Conservation (phyloP, 2,113 vertebrate genomes). For the Cinclus cinclus region DNA sequence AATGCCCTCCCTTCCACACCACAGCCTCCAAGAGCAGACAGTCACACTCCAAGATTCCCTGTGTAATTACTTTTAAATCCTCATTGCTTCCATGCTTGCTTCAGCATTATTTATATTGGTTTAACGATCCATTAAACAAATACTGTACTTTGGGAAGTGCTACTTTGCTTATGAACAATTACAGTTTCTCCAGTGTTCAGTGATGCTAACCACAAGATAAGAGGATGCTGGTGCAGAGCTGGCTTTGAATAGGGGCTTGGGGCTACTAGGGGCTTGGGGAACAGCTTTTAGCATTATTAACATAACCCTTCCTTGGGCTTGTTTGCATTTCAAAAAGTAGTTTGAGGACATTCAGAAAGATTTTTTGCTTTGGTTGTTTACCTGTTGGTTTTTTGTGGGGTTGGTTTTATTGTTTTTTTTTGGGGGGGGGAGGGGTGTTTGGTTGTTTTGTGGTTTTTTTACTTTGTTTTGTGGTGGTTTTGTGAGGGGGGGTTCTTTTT, state of each 20-base stretch:
- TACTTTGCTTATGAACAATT: constrained; percentile 25
- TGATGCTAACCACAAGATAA: background rate
- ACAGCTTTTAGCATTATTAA: background rate
- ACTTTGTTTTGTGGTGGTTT: background rate
- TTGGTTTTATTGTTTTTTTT: too few species aligned
- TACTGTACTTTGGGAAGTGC: constrained; percentile 57
- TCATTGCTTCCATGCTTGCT: background rate
- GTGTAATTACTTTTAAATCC: background rate
- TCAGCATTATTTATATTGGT: constrained; percentile 52
- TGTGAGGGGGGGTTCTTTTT: background rate
- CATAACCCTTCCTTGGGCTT: background rate
- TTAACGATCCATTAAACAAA: constrained; percentile 61
- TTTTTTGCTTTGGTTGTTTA: background rate
- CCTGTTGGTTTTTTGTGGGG: background rate
- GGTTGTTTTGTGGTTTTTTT: background rate
- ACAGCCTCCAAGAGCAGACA: background rate
- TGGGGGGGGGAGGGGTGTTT: too few species aligned
- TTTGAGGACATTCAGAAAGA: background rate
- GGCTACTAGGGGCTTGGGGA: background rate
- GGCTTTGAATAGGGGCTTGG: background rate
- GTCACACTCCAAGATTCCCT: background rate
- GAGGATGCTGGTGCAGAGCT: background rate
- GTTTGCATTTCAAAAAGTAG: background rate
- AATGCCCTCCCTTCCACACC: background rate
- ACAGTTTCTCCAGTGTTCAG: background rate